phyloP scores from a whole-genome alignment of 2,113 vertebrate genomes.

The Collichthys lucidus region DNA sequence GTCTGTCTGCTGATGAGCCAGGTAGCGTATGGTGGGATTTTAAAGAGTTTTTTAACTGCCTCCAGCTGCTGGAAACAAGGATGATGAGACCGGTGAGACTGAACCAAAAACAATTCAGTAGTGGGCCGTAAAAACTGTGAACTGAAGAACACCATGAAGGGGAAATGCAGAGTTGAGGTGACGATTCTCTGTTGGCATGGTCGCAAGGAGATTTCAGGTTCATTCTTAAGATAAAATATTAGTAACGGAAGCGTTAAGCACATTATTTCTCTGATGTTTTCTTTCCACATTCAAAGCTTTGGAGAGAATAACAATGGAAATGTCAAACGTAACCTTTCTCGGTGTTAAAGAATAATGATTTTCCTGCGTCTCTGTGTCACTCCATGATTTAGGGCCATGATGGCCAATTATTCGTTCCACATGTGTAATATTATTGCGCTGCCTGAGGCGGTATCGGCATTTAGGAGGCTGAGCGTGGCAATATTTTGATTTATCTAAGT shows the following conservation, averaged over 20 bases:
- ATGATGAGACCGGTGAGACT: conserved; percentile 7
- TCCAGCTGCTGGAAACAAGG: conserved; percentile 3
- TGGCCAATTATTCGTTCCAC: conserved; percentile 57
- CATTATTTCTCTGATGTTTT: neutral
- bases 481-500: conserved; percentile 59
- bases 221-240: neutral
- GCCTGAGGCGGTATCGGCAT: conserved; percentile 47
- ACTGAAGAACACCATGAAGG: neutral
- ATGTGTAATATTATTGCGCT: conserved; percentile 30
- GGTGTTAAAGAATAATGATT: conserved; percentile 9
- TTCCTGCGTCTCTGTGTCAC: conserved; percentile 9
- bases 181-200: neutral
- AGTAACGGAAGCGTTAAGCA: neutral
- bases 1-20: neutral
- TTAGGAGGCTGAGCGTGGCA: conserved; percentile 21
- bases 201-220: neutral
- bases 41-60: conserved; percentile 8
- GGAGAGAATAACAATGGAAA: conserved; percentile 24
- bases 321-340: conserved; percentile 28
- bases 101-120: conserved; percentile 4
- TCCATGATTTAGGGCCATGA: conserved; percentile 39
- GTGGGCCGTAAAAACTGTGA: neutral
- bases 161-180: neutral
- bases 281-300: neutral
- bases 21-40: neutral